Evolutionary conservation across 2,888 invertebrate genomes (phyloP).

Genomic region (Oscheius onirici): DNA sequence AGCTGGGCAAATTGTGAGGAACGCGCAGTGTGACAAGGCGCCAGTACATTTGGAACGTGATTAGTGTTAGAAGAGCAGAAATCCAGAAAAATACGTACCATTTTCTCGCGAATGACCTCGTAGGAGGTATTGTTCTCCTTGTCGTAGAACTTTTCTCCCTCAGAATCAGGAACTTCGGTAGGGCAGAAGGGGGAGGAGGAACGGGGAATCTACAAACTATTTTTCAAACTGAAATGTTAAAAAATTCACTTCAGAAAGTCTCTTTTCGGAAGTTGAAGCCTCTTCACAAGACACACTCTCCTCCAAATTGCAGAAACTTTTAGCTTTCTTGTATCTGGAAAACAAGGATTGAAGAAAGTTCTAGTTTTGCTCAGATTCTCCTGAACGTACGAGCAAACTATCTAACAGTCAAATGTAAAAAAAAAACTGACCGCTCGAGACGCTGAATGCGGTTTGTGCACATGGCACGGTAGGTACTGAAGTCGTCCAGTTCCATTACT

Average conservation of each 20-base stretch:
- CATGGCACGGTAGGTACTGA: conserved; percentile 58
- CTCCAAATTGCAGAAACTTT: conserved; percentile 66
- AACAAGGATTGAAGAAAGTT: too few relatives aligned
- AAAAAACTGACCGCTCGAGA: conserved; percentile 56
- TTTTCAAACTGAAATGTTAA: background rate
- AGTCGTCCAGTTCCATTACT: conserved; percentile 49
- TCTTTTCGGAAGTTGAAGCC: conserved; percentile 22
- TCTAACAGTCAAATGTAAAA: too few relatives aligned
- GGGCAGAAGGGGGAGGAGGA: conserved; percentile 7
- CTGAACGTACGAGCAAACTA: too few relatives aligned
- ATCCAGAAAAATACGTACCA: conserved; percentile 46
- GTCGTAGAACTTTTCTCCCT: conserved; percentile 7
- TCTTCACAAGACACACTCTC: conserved; percentile 27
- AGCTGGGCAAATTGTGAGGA: background rate
- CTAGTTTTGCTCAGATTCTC: too few relatives aligned
- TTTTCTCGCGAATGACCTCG: conserved; percentile 60
- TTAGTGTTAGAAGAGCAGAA: background rate
- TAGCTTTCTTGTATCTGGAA: conserved; percentile 65
- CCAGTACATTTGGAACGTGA: background rate
- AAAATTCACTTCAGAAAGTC: conserved; percentile 27
- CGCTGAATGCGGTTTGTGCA: conserved; percentile 64
- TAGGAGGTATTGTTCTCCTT: conserved; percentile 41
- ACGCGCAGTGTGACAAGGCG: background rate
- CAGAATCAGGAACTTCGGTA: background rate
- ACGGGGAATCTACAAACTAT: conserved; percentile 7